Evolutionary conservation across 2,888 invertebrate species (phyloP), one percentile per base, ranked within the genome.

Genomic region (Vanessa cardui): DNA sequence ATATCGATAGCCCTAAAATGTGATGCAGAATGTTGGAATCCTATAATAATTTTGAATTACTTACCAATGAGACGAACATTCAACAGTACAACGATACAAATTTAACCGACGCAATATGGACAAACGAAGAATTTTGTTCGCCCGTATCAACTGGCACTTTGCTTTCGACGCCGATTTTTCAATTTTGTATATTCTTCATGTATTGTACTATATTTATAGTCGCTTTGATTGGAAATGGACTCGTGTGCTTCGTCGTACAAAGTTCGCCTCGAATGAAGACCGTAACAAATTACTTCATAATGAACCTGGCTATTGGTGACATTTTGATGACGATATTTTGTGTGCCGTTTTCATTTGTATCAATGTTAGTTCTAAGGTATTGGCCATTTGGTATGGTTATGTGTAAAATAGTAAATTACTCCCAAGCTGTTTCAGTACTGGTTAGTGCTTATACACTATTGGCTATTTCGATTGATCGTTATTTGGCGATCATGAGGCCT

Each of bases 261-360:
- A 95, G 95, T 5, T 96, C 96, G 16, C 96, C 97, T 0, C 94
- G 97, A 49, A 98, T 98, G 98, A 94, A 96, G 78, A 98, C 98
- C 0, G 97, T 98, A 4, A 98, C 98, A 52, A 98, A 98, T 86
- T 97, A 95, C 86, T 98, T 98, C 85, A 97, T 98, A 80, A 96
- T 97, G 81, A 97, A 97, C 85, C 91, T 98, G 73, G 98, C 98
- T 0, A 93, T 98, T 49, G 97, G 98, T 50, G 98, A 98, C 83
- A 95, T 98, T 70, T 89, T 98, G 66, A 98, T 98, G 96, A 96
- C 98, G 0, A 81, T 97, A 31, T 96, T 98, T 79, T 98, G 98
- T 87, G 96, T 98, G 72, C 98, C 98, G 3, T 98, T 98, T 81
- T 96, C 97, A 2, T 98, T 97, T 79, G 95, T 98, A 33, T 95